Conservation (phyloP, 2,888 invertebrate genomes). For the Parnassius orleans region DNA sequence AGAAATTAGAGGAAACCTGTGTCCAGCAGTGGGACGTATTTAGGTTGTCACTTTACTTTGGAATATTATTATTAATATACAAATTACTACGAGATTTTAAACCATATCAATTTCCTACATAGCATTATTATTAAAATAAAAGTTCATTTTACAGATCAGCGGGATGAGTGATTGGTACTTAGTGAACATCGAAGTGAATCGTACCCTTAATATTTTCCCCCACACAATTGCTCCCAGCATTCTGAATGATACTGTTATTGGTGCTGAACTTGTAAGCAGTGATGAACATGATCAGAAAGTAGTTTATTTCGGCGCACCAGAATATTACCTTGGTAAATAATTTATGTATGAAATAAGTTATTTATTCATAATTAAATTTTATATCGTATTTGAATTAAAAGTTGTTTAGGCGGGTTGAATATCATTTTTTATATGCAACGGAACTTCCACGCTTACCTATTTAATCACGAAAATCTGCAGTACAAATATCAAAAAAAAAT, state of each 20-base stretch:
- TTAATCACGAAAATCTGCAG: too few species aligned
- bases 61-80: too few species aligned
- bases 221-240: constrained; percentile 49
- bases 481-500: too few species aligned
- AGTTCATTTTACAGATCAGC: constrained; percentile 63
- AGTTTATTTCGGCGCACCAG: constrained; percentile 90
- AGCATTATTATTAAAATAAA: constrained; percentile 7
- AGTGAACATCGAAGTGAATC: constrained; percentile 75
- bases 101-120: constrained; percentile 19
- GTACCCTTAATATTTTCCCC: constrained; percentile 58
- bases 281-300: constrained; percentile 66
- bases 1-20: too few species aligned
- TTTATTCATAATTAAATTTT: too few species aligned
- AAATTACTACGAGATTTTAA: too few species aligned
- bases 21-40: too few species aligned
- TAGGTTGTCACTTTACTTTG: too few species aligned
- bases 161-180: constrained; percentile 86
- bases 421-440: too few species aligned
- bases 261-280: constrained; percentile 69
- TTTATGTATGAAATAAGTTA: neutral
- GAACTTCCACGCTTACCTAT: too few species aligned
- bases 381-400: too few species aligned
- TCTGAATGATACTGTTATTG: constrained; percentile 73
- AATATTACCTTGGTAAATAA: constrained; percentile 82
- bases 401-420: too few species aligned